These are phyloP conservation scores for Rhynchonycteris naso DNA, from an alignment of 2,797 vertebrate genomes.

Conservation along the genomic window DNA sequence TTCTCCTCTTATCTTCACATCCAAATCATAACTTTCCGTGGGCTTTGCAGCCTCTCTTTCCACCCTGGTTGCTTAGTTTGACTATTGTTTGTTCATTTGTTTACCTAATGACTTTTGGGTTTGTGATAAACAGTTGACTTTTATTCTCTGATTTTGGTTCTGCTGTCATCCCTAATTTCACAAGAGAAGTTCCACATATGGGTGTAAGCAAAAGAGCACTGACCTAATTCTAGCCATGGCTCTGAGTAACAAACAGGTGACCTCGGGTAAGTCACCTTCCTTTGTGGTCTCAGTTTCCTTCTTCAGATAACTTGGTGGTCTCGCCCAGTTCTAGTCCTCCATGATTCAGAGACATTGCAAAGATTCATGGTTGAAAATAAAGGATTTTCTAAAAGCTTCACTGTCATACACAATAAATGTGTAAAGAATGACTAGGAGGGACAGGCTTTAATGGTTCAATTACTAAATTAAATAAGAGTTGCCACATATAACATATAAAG, in stretches of 20 bases:
- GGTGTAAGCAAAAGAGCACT: neutral
- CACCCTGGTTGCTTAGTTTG: neutral
- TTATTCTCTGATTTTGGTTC: neutral
- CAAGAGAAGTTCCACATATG: neutral
- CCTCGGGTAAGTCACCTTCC: neutral
- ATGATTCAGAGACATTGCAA: neutral
- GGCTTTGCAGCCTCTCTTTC: neutral
- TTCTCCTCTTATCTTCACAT: neutral
- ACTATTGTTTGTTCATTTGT: neutral
- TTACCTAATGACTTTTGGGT: neutral
- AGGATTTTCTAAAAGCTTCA: constrained; percentile 1
- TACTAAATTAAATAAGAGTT: neutral
- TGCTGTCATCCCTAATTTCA: neutral
- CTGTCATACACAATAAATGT: neutral
- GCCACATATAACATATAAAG: neutral
- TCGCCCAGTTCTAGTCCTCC: neutral
- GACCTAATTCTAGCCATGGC: neutral
- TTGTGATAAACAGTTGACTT: neutral
- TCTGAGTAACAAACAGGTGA: neutral
- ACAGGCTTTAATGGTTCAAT: neutral
- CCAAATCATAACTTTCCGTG: neutral
- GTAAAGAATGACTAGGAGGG: neutral
- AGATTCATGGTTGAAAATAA: neutral
- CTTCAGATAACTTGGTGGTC: neutral
- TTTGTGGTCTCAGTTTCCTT: neutral